These are phyloP conservation scores for Atta colombica DNA, from an alignment of 1,140 invertebrate species.

Conservation along the genomic window DNA sequence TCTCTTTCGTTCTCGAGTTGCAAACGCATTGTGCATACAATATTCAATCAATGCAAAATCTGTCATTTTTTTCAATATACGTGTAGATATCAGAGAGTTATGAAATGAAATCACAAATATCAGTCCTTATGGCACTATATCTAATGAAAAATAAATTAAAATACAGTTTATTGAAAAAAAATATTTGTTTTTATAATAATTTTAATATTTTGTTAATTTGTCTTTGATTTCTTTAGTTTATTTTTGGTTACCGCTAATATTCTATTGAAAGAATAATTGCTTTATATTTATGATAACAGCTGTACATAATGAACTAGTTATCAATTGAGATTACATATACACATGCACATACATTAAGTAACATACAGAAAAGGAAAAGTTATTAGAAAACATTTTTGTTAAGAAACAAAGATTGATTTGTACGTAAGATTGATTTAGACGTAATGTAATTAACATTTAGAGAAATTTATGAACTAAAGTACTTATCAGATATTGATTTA, in stretches of 20 bases:
- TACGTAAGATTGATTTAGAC: not conserved
- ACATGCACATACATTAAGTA: not conserved
- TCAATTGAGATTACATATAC: not conserved
- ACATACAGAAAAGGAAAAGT: not conserved
- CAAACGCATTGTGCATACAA: not conserved
- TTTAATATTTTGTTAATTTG: too few relatives aligned
- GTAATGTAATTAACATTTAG: not conserved
- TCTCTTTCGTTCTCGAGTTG: conserved; percentile 12
- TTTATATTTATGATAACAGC: too few relatives aligned
- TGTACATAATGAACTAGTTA: not conserved
- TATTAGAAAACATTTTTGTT: not conserved
- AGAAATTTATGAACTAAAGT: not conserved
- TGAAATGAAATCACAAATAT: not conserved
- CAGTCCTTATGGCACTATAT: not conserved
- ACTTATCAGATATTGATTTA: not conserved
- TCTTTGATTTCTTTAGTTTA: too few relatives aligned
- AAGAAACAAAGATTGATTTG: not conserved
- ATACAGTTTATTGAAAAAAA: too few relatives aligned
- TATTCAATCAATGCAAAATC: conserved; percentile 34
- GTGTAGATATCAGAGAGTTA: not conserved
- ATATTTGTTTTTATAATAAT: too few relatives aligned
- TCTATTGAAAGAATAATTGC: too few relatives aligned
- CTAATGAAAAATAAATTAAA: too few relatives aligned
- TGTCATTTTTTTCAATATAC: not conserved
- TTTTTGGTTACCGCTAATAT: too few relatives aligned